These are phyloP conservation scores for Beris chalybata DNA, from an alignment of 2,888 invertebrate genomes.

Conservation along the genomic window DNA sequence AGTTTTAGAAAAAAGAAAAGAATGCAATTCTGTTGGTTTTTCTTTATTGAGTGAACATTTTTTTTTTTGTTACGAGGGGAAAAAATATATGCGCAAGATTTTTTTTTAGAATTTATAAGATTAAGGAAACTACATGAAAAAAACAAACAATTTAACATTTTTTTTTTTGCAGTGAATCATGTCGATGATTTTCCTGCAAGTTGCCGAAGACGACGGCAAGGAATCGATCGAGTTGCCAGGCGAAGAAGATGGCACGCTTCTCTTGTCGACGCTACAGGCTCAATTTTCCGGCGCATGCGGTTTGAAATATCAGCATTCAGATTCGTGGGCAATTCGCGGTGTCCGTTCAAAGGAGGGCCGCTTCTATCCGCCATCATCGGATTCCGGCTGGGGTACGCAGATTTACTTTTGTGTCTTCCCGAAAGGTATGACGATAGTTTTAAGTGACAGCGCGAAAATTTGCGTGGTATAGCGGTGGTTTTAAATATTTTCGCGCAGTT, in stretches of 20 bases:
- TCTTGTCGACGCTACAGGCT: slow-evolving; percentile 92
- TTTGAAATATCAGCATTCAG: slow-evolving; percentile 93
- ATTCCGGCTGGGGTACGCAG: slow-evolving; percentile 79
- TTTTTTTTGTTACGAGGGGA: too few relatives aligned
- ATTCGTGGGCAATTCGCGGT: slow-evolving; percentile 83
- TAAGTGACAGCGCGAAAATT: too few relatives aligned
- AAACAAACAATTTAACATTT: too few relatives aligned
- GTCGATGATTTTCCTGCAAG: slow-evolving; percentile 70
- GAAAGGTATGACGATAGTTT: too few relatives aligned
- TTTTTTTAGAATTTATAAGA: too few relatives aligned
- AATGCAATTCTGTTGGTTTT: too few relatives aligned
- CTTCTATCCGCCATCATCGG: slow-evolving; percentile 80
- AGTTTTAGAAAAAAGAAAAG: too few relatives aligned
- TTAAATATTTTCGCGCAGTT: not conserved
- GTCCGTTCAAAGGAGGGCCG: slow-evolving; percentile 89
- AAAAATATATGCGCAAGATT: too few relatives aligned
- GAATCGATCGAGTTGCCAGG: slow-evolving; percentile 97
- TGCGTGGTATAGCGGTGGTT: slow-evolving; percentile 9
- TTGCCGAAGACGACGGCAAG: slow-evolving; percentile 93
- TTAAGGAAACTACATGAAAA: too few relatives aligned
- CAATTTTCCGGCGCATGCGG: slow-evolving; percentile 98
- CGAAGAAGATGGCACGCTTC: slow-evolving; percentile 88
- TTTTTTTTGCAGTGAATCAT: slow-evolving; percentile 12
- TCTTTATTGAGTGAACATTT: too few relatives aligned
- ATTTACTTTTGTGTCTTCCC: slow-evolving; percentile 81